Evolutionary conservation across 2,113 vertebrate species (phyloP).

Genomic region (Notothenia coriiceps): DNA sequence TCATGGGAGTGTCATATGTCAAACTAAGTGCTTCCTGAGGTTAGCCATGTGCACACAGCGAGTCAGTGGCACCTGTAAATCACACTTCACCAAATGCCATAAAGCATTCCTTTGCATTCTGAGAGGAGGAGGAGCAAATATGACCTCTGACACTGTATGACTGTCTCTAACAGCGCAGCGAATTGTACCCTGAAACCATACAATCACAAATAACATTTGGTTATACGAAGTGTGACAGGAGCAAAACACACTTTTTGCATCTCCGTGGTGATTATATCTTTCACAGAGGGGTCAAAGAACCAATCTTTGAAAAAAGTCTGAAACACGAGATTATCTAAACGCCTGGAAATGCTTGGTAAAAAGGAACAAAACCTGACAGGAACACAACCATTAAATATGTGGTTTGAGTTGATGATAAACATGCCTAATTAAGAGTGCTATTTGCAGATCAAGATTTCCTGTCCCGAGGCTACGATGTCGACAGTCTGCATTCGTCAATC

Average conservation of each 20-base stretch:
- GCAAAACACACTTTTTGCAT: not conserved
- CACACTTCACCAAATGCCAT: slow-evolving; percentile 33
- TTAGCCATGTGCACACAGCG: slow-evolving; percentile 58
- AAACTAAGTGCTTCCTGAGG: slow-evolving; percentile 72
- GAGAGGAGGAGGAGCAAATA: not conserved
- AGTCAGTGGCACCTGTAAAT: slow-evolving; percentile 67
- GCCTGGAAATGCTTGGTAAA: not conserved
- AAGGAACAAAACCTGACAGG: slow-evolving; percentile 15
- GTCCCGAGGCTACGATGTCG: slow-evolving; percentile 35
- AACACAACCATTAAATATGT: slow-evolving; percentile 25
- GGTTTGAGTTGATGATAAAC: slow-evolving; percentile 47
- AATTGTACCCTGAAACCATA: not conserved
- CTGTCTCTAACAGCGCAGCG: not conserved
- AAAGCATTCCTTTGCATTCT: slow-evolving; percentile 35
- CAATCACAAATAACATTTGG: not conserved
- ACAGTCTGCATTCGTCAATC: slow-evolving; percentile 41
- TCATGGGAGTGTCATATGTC: slow-evolving; percentile 64
- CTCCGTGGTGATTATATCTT: not conserved
- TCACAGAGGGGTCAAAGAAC: not conserved
- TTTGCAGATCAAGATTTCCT: slow-evolving; percentile 58
- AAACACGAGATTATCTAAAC: not conserved
- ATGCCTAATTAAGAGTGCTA: slow-evolving; percentile 45
- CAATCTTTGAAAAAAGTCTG: not conserved
- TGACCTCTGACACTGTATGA: not conserved
- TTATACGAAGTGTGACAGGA: not conserved